Base-by-base conservation (phyloP, 2,888 invertebrate genomes). In the Tiphia femorata region DNA sequence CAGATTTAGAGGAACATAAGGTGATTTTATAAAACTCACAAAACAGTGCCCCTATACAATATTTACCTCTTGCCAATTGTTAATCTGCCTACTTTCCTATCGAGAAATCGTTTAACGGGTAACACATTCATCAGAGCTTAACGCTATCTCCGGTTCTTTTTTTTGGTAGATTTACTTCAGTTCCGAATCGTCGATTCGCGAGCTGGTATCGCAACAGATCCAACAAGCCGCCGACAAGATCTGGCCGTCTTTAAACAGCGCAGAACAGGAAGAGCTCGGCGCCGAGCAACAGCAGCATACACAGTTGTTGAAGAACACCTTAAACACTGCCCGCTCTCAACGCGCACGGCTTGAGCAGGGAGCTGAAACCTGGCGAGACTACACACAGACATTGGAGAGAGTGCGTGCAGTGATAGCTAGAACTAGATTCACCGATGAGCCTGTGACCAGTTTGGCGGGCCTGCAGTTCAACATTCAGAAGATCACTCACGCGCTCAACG, bases 1-100 rank as follows among this genome's bases (percentile, higher is more conserved):
- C 89, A 5, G 94, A 95, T 76, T 86, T 97, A 19, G 93, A 95
- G 77, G 94, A 95, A 73, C 95, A 95, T 78, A 95, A 94, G 84
- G 88, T 88, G 70, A 52, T 62, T 49, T n/a, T n/a, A n/a, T n/a
- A n/a, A n/a, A n/a, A n/a, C n/a, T n/a, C n/a, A n/a, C n/a, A n/a
- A n/a, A n/a, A n/a, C n/a, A n/a, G n/a, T n/a, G n/a, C n/a, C n/a
- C n/a, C n/a, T n/a, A n/a, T n/a, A n/a, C n/a, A n/a, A n/a, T n/a
- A n/a, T n/a, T n/a, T n/a, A n/a, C n/a, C n/a, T n/a, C n/a, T n/a
- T n/a, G n/a, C n/a, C n/a, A n/a, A n/a, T n/a, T n/a, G n/a, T n/a
- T n/a, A n/a, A n/a, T n/a, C n/a, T n/a, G n/a, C n/a, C n/a, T n/a
- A n/a, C 25, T 25, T 25, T 25, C 8, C 25, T 25, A 25, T 25